phyloP scores from a whole-genome alignment of 2,797 vertebrate genomes.

The Cossypha dichroa region DNA sequence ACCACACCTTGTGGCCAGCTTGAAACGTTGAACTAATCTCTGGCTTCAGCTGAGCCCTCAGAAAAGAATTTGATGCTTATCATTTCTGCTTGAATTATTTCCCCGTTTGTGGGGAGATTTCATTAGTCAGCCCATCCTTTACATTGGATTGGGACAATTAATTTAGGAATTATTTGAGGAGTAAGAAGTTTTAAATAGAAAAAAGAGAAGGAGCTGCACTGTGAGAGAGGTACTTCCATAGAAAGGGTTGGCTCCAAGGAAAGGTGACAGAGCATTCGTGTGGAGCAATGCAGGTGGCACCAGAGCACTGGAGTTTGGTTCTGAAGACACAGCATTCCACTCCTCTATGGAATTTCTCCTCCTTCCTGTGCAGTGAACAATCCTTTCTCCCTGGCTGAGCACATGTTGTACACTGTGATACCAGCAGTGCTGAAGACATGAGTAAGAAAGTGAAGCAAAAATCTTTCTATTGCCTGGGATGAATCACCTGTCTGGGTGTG shows the following conservation, averaged over 20 bases:
- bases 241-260: not conserved
- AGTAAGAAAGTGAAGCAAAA: not conserved
- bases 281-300: not conserved
- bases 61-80: not conserved
- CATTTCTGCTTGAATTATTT: not conserved
- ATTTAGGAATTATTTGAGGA: not conserved
- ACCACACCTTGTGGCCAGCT: constrained; percentile 12
- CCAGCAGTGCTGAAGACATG: not conserved
- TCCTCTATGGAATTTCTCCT: not conserved
- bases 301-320: not conserved
- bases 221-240: not conserved
- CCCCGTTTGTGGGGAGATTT: not conserved
- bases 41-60: not conserved
- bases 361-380: not conserved
- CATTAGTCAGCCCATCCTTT: not conserved
- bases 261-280: not conserved
- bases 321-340: not conserved
- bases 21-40: not conserved
- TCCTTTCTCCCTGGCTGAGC: not conserved
- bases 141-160: rapidly evolving
- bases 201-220: not conserved
- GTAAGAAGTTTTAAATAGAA: not conserved
- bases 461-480: not conserved
- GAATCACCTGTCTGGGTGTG: not conserved
- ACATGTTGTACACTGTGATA: not conserved